Percentiles rank a stretch among this genome's conserved stretches.
phyloP scores from a whole-genome alignment of 2,888 invertebrate species.

The Stenodera caucasica region DNA sequence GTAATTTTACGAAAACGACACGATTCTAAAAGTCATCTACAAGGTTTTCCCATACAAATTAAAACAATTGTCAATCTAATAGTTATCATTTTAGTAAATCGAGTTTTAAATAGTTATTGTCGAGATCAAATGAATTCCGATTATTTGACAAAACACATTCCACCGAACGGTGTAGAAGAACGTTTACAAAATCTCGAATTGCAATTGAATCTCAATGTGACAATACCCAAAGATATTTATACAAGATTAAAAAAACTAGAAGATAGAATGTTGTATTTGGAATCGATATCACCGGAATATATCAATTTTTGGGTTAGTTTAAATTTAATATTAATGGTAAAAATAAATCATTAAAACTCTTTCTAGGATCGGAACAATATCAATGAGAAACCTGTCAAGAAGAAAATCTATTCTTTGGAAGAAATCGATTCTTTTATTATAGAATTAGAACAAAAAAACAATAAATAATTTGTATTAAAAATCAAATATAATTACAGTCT shows the following conservation, averaged over 20 bases:
- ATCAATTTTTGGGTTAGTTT: conserved; percentile 66
- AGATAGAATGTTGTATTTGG: conserved; percentile 70
- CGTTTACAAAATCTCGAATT: conserved; percentile 67
- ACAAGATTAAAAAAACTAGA: conserved; percentile 72
- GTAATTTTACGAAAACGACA: conserved; percentile 71
- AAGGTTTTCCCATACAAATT: conserved; percentile 59
- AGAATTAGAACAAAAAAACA: conserved; percentile 42
- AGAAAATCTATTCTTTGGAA: conserved; percentile 44
- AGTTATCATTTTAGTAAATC: conserved; percentile 61
- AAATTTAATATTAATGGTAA: no score
- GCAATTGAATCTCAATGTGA: conserved; percentile 60
- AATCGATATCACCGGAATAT: conserved; percentile 82
- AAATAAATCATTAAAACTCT: neutral
- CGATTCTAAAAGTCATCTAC: conserved; percentile 78
- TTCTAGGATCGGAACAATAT: conserved; percentile 40
- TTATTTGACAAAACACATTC: conserved; percentile 56
- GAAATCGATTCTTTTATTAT: conserved; percentile 49
- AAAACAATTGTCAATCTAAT: conserved; percentile 1
- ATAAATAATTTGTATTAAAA: conserved; percentile 1
- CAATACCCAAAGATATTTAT: conserved; percentile 67
- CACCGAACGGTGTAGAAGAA: conserved; percentile 65
- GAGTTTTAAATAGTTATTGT: conserved; percentile 67
- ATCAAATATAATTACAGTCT: conserved; percentile 1
- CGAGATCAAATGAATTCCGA: conserved; percentile 55
- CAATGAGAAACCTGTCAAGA: conserved; percentile 40